Evolutionary conservation across 2,888 invertebrate species (phyloP).

Genomic region (Trachelus stipa): DNA sequence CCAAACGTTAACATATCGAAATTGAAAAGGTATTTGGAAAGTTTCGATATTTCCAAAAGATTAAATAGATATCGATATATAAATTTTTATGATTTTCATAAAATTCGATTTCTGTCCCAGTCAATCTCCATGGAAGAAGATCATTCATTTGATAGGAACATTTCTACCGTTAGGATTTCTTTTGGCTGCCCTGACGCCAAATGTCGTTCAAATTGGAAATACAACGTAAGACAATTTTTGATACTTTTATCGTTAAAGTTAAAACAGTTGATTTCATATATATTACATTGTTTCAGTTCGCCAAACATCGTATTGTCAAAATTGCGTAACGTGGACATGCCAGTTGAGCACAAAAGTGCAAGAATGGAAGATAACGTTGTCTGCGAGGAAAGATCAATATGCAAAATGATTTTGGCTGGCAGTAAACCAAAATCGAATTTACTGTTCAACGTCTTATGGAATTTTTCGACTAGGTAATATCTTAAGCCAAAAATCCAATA

Average conservation of each 20-base stretch:
- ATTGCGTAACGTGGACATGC: slow-evolving; percentile 52
- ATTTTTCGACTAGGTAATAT: slow-evolving; percentile 46
- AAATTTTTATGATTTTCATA: neutral
- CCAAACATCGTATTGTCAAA: slow-evolving; percentile 61
- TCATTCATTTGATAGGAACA: slow-evolving; percentile 75
- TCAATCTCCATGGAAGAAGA: slow-evolving; percentile 71
- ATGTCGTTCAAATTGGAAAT: slow-evolving; percentile 71
- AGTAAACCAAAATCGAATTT: slow-evolving; percentile 42
- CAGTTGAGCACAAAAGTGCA: slow-evolving; percentile 51
- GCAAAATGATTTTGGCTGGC: slow-evolving; percentile 52
- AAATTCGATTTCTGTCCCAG: slow-evolving; percentile 34
- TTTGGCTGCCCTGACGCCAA: slow-evolving; percentile 78
- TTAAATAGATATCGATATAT: neutral
- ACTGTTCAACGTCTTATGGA: slow-evolving; percentile 48
- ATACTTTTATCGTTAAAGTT: neutral
- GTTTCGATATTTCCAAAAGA: neutral
- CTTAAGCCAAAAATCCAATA: neutral
- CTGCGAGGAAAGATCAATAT: slow-evolving; percentile 60
- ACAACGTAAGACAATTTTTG: slow-evolving; percentile 45
- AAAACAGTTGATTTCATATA: neutral
- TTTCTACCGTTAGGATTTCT: slow-evolving; percentile 79
- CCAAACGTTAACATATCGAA: slow-evolving; percentile 5
- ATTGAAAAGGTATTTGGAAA: slow-evolving; percentile 8
- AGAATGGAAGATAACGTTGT: slow-evolving; percentile 28
- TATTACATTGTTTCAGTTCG: slow-evolving; percentile 34